Evolutionary conservation across 2,888 invertebrate species (phyloP).

Genomic region (Strigamia transsilvanica): DNA sequence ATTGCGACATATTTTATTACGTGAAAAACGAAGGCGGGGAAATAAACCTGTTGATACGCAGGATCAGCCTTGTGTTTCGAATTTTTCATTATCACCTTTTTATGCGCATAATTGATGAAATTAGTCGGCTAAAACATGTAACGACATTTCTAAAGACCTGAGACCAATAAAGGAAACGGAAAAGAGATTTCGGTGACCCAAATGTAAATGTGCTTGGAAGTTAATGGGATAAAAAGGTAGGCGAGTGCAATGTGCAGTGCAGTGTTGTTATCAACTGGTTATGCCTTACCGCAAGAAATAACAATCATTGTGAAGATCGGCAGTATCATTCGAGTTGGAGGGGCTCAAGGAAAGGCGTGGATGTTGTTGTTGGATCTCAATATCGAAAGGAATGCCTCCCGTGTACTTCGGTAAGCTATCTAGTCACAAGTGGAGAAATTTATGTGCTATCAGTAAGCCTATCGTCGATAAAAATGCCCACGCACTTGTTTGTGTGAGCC

Average conservation of each 20-base stretch:
- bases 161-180: conserved; percentile 20
- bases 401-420: conserved; percentile 41
- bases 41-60: neutral
- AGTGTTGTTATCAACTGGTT: neutral
- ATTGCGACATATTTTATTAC: too few species aligned
- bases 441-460: conserved; percentile 51
- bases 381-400: conserved; percentile 49
- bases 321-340: neutral
- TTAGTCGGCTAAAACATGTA: neutral
- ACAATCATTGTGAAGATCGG: conserved; percentile 10
- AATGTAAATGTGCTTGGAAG: neutral
- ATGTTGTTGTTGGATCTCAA: conserved; percentile 37
- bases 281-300: conserved; percentile 24
- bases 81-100: neutral
- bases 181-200: conserved; percentile 14
- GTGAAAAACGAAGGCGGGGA: too few species aligned
- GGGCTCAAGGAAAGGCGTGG: neutral
- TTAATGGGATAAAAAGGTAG: conserved; percentile 2
- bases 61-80: neutral
- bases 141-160: neutral
- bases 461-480: conserved; percentile 50
- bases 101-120: conserved; percentile 5
- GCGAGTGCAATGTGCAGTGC: neutral
- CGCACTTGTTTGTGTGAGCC: conserved; percentile 48
- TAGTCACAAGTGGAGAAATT: conserved; percentile 46